phyloP scores from a whole-genome alignment of 1,140 invertebrate species.

The Trichonephila clavata region DNA sequence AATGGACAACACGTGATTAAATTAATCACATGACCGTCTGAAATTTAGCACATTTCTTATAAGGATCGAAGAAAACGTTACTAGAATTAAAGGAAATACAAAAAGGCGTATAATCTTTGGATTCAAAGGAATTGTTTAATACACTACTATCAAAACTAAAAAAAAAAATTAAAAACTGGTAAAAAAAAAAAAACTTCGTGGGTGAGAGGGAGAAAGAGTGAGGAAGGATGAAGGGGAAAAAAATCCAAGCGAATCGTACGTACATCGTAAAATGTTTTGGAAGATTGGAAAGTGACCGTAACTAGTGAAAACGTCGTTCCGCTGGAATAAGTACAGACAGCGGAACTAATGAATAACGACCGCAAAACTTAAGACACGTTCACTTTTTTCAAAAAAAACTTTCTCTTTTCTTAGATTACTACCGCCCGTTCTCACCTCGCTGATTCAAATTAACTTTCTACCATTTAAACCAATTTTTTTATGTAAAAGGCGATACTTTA shows the following conservation, averaged over 20 bases:
- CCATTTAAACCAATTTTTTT: not conserved
- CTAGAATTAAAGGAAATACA: no score
- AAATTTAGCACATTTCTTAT: no score
- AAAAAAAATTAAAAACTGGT: no score
- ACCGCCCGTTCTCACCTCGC: slow-evolving; percentile 34
- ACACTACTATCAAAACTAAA: no score
- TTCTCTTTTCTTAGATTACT: not conserved
- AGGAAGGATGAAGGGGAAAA: not conserved
- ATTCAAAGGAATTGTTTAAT: no score
- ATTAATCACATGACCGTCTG: no score
- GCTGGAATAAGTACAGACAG: slow-evolving; percentile 49
- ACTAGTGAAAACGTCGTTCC: slow-evolving; percentile 27
- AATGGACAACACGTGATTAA: no score
- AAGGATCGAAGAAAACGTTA: no score
- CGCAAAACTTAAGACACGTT: not conserved
- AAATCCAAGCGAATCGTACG: not conserved
- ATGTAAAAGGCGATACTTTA: not conserved
- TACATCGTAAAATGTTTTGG: not conserved
- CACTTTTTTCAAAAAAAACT: not conserved
- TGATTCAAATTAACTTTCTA: slow-evolving; percentile 48
- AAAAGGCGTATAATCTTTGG: no score
- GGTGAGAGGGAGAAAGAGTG: no score
- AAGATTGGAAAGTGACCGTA: slow-evolving; percentile 21
- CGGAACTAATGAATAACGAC: slow-evolving; percentile 64
- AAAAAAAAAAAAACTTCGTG: no score